Base-by-base conservation (phyloP, 1,140 invertebrate species). In the Yoshiicerus persimilis region DNA sequence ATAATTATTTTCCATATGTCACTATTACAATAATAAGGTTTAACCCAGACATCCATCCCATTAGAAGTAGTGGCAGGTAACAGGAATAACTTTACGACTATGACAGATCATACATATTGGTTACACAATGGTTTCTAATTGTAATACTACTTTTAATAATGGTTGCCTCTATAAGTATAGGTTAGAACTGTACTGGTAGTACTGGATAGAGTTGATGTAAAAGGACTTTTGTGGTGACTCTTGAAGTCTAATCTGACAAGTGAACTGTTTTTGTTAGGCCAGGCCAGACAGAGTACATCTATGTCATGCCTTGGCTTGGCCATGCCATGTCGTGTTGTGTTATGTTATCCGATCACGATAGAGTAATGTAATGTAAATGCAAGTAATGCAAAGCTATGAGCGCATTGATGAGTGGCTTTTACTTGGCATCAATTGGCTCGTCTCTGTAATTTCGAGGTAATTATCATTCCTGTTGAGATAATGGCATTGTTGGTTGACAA, bases 401-500 rank as follows among this genome's bases (percentile, higher is more conserved):
- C 75, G 32, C 75, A 80, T 32, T 80, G 75, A 80, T 80, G 75
- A 80, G 75, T 36, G 34, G 75, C 75, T 80, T 80, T 80, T 80
- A 38, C 34, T 80, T 80, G 75, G 75, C 75, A 80, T 80, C 75
- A 80, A 80, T 80, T 80, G 75, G 34, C 75, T 80, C 75, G 34
- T 80, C 75, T 80, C 30, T 80, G 75, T 80, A 80, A 80, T 80
- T 80, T 80, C 30, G 75, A 34, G 32, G 75, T 80, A 80, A 80
- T 80, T 80, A 80, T 80, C 75, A 80, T 80, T 80, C 75, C 75
- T 80, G 75, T 80, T 36, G 75, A 80, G 75, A 80, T 80, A 80
- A 80, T 80, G 75, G 75, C 75, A 80, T 80, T 80, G 75, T 80
- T 80, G 75, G 75, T 80, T 80, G 75, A 80, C 75, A 80, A 80